Evolutionary conservation across 2,888 invertebrate species (phyloP).

Genomic region (Magallana nippona): DNA sequence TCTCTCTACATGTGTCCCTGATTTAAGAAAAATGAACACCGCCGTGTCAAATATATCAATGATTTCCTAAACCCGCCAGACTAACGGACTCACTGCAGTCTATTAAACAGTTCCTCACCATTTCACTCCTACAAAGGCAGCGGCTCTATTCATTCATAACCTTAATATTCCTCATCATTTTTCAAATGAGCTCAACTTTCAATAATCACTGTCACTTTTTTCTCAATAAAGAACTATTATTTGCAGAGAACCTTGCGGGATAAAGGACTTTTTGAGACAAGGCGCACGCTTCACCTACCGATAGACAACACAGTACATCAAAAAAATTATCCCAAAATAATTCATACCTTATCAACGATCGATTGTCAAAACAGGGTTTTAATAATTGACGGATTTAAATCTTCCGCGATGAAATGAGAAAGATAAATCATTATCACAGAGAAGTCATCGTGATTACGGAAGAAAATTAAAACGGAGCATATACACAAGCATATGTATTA

Average conservation of each 20-base stretch:
- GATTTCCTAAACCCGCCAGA: not conserved
- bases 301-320: not conserved
- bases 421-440: not conserved
- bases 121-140: constrained; percentile 6
- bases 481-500: too few relatives aligned
- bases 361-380: not conserved
- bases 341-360: constrained; percentile 2
- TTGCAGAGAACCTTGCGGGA: not conserved
- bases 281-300: not conserved
- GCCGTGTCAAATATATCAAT: constrained; percentile 19
- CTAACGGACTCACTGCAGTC: not conserved
- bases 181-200: constrained; percentile 6
- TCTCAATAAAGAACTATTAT: not conserved
- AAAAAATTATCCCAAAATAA: not conserved
- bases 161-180: constrained; percentile 5
- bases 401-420: not conserved
- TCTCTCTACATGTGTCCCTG: not conserved
- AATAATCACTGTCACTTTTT: constrained; percentile 15
- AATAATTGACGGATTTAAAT: constrained; percentile 7
- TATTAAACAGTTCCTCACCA: constrained; percentile 25
- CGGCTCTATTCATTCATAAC: not conserved
- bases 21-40: not conserved
- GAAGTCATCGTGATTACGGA: not conserved
- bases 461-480: not conserved
- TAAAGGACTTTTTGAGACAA: constrained; percentile 1